Base-by-base conservation (phyloP, 2,113 vertebrate genomes). In the Pelmatolapia mariae region DNA sequence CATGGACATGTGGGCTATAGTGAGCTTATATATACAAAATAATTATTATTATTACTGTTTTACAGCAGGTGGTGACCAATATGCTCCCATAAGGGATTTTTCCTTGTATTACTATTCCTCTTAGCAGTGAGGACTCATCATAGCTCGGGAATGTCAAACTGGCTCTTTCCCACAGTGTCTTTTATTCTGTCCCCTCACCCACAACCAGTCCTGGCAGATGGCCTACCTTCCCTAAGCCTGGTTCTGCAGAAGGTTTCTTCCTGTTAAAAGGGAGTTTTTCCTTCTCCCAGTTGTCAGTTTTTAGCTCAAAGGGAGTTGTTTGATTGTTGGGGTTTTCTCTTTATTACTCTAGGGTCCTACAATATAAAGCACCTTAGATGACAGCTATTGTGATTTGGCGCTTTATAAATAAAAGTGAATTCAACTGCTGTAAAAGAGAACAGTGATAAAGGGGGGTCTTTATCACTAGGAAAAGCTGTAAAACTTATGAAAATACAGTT, bases 101-200 rank as follows among this genome's bases (percentile, higher is more conserved):
- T 4, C 10, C 29, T 66, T 66, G 56, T 84, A 43, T 29, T 54
- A 73, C 84, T 82, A 3, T 54, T 43, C 40, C 31, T 86, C 78
- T 61, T 86, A 91, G 86, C 87, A 81, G 89, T 86, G 82, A 18
- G 24, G 9, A n/a, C 81, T 90, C 83, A 83, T 52, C 80, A 12
- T 56, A 45, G 16, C 63, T 85, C 43, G 4, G 24, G n/a, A 82
- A 47, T 66, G 33, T 38, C 10, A 38, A 38, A 66, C 33, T 24
- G 53, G 6, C 22, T 56, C 22, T 56, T 56, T 56, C 22, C 22
- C 53, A 24, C 53, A 24, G 53, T 56, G 22, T 56, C 53, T 24
- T 56, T 56, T 56, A 56, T 56, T 24, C 53, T 56, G 53, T 24
- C 10, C 33, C 61, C 8, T 66, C 26, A 71, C 45, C 57, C 85